Percentiles rank a stretch among this genome's conserved stretches.
Evolutionary conservation across 2,113 vertebrate species (phyloP).

Genomic region (Pterocles orientalis): DNA sequence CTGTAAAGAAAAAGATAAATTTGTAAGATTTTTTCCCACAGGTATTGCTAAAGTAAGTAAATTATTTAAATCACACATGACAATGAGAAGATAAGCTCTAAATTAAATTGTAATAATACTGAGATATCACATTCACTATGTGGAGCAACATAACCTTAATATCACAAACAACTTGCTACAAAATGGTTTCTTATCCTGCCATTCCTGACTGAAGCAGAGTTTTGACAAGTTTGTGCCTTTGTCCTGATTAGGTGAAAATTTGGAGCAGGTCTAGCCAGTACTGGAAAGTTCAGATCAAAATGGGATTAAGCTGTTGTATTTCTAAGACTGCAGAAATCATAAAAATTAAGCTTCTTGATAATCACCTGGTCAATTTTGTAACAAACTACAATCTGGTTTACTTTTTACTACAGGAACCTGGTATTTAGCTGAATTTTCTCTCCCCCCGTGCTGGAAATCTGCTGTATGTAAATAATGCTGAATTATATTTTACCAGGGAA

Average conservation of each 20-base stretch:
- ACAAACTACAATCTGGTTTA: neutral
- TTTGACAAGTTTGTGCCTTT: neutral
- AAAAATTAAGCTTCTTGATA: neutral
- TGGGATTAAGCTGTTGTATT: neutral
- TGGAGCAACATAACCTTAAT: neutral
- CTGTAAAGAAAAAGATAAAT: neutral
- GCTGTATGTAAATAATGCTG: neutral
- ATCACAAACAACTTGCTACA: neutral
- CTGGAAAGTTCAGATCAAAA: neutral
- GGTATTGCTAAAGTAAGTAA: neutral
- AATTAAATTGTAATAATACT: neutral
- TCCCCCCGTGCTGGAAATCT: neutral
- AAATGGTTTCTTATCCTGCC: neutral
- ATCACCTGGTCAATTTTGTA: neutral
- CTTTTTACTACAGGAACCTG: neutral
- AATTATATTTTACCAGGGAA: neutral
- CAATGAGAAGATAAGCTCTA: neutral
- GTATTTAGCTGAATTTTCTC: neutral
- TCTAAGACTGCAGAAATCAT: neutral
- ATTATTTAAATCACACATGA: neutral
- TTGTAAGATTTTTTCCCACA: neutral
- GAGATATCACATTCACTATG: neutral
- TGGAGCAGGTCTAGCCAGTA: neutral
- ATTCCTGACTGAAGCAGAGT: neutral
- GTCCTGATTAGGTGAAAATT: neutral